A percentile compares a stretch with the other conserved stretches of the same genome.
These are phyloP conservation scores for Cinclus cinclus DNA, from an alignment of 2,113 vertebrate species.

Conservation along the genomic window DNA sequence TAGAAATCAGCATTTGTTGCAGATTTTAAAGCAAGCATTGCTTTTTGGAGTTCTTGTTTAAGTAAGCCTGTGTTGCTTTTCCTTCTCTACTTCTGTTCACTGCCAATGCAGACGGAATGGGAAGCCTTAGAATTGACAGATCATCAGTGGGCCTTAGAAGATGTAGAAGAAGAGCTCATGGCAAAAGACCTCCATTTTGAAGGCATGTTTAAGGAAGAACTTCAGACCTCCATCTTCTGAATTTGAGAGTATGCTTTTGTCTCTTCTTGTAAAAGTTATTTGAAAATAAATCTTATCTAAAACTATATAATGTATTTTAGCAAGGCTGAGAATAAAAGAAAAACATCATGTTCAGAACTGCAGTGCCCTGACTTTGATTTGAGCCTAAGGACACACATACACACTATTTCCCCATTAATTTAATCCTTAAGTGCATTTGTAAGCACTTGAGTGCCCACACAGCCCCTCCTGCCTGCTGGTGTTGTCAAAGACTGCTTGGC, in stretches of 20 bases:
- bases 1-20: background rate
- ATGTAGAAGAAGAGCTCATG: slow-evolving; percentile 96
- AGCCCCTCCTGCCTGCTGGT: background rate
- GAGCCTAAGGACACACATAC: background rate
- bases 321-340: slow-evolving; percentile 64
- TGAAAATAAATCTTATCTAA: slow-evolving; percentile 31
- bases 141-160: slow-evolving; percentile 96
- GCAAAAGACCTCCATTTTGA: slow-evolving; percentile 93
- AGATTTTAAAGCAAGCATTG: background rate
- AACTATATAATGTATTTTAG: slow-evolving; percentile 56
- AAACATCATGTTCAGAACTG: slow-evolving; percentile 36
- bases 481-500: too few species aligned
- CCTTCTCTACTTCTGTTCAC: background rate
- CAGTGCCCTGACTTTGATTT: background rate
- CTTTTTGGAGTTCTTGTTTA: background rate
- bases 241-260: background rate
- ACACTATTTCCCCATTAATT: background rate
- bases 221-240: slow-evolving; percentile 94
- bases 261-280: slow-evolving; percentile 26
- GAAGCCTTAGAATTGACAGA: slow-evolving; percentile 96
- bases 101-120: slow-evolving; percentile 89
- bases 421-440: background rate
- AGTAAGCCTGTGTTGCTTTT: background rate
- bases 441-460: background rate
- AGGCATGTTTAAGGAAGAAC: slow-evolving; percentile 96